Conservation (phyloP, 2,888 invertebrate genomes). For the Pedicia rivosa region DNA sequence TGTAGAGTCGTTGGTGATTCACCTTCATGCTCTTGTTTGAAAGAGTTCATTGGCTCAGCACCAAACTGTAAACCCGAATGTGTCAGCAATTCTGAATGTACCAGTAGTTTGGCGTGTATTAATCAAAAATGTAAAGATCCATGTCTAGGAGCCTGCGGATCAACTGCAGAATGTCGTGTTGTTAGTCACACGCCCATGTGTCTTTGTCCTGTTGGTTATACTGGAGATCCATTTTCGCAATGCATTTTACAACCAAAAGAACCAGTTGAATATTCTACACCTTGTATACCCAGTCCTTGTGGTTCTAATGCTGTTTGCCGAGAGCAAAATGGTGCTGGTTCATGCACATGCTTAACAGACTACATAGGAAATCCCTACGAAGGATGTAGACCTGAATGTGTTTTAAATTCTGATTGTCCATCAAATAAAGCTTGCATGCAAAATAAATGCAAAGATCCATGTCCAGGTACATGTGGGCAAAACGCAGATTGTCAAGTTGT, state of each 20-base stretch:
- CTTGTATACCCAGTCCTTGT: constrained; percentile 60
- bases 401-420: constrained; percentile 61
- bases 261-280: constrained; percentile 23
- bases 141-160: constrained; percentile 62
- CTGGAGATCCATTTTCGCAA: constrained; percentile 50
- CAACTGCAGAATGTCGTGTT: constrained; percentile 37
- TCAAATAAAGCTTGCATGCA: constrained; percentile 55
- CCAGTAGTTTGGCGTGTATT: constrained; percentile 43
- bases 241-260: constrained; percentile 20
- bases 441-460: constrained; percentile 66
- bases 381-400: constrained; percentile 66
- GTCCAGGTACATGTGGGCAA: constrained; percentile 56
- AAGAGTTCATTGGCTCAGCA: constrained; percentile 43
- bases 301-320: constrained; percentile 58
- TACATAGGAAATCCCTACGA: constrained; percentile 44
- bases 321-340: constrained; percentile 38
- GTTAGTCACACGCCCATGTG: constrained; percentile 57
- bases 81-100: constrained; percentile 49
- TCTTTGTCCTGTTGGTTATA: constrained; percentile 44
- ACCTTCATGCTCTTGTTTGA: constrained; percentile 43
- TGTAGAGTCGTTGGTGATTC: constrained; percentile 36
- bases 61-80: constrained; percentile 69
- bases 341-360: constrained; percentile 48
- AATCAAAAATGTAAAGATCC: constrained; percentile 49
- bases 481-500: constrained; percentile 57